Conservation (phyloP, 1,140 invertebrate genomes). For the Thereuonema tuberculata region DNA sequence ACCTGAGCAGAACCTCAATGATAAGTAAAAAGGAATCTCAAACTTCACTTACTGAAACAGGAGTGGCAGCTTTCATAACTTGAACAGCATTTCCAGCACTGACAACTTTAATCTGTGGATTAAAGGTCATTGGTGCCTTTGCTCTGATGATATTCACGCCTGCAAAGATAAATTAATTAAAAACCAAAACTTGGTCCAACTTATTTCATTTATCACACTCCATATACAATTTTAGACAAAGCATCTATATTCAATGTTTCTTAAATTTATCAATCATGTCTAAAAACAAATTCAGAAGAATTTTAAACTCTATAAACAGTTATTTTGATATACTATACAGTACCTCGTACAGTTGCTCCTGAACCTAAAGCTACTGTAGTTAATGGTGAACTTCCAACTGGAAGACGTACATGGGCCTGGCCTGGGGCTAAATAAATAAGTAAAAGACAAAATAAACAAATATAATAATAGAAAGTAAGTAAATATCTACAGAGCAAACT, state of each 20-base stretch:
- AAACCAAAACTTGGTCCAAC: too few species aligned
- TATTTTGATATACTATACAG: too few species aligned
- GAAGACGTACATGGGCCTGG: constrained; percentile 14
- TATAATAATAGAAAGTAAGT: not conserved
- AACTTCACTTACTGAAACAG: constrained; percentile 2
- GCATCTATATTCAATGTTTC: too few species aligned
- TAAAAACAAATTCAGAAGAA: too few species aligned
- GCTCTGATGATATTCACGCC: constrained; percentile 13
- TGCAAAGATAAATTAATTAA: not conserved
- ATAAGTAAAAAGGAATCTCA: too few species aligned
- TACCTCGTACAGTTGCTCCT: constrained; percentile 20
- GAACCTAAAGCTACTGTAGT: constrained; percentile 27
- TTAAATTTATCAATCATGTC: too few species aligned
- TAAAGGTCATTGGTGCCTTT: constrained; percentile 12
- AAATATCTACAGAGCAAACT: too few species aligned
- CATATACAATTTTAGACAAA: too few species aligned
- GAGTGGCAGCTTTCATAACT: constrained; percentile 15
- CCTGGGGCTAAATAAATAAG: not conserved
- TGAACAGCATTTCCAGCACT: constrained; percentile 14
- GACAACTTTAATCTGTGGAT: constrained; percentile 18
- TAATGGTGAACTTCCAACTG: constrained; percentile 16
- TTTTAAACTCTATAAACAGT: too few species aligned
- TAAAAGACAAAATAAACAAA: not conserved
- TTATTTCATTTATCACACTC: too few species aligned
- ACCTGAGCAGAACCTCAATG: too few species aligned